Base-by-base conservation (phyloP, 2,888 invertebrate species). In the Phrixothrix hirtus region DNA sequence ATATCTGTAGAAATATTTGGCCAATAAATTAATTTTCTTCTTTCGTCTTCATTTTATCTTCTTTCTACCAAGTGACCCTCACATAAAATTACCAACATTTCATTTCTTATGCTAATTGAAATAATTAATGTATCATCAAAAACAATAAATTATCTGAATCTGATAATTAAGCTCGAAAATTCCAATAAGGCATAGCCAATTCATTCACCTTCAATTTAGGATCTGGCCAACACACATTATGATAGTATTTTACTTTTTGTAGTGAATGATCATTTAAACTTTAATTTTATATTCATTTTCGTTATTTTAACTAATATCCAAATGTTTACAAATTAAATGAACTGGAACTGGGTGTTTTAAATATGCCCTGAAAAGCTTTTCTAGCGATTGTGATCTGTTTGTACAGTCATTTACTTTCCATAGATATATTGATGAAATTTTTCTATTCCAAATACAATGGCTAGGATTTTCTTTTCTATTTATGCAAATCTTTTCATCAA, bases 341-440 rank as follows among this genome's bases (percentile, higher is more conserved):
- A 31, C 12, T 2, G 13, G 12, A 4, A 31, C 31, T 6, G 11
- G 2, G 12, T 27, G 12, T 11, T 31, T 31, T 12, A 31, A 31
- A 12, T 15, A 38, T 21, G 52, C 54, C 38, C 59, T 15, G 1
- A 45, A 52, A 6, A 52, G 16, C 12, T 51, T 31, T 26, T 59
- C 58, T 2, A 26, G 45, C 51, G 56, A 30, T 57, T 54, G 16
- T 59, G 59, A 25, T 68, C 65, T 4, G 55, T 60, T 46, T 63
- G 47, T 9, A 67, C 55, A 5, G 13, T 21, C 17, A 64, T 39
- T n/a, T 38, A 21, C 35, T 48, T 43, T 7, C 55, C 61, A 58
- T 57, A 66, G 0, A 62, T 30, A 36, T 46, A 50, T 15, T 47
- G 44, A 25, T 51, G 14, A 41, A 55, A 48, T 17, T n/a, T 42